Evolutionary conservation across 2,113 vertebrate species (phyloP).

Genomic region (Strix uralensis): DNA sequence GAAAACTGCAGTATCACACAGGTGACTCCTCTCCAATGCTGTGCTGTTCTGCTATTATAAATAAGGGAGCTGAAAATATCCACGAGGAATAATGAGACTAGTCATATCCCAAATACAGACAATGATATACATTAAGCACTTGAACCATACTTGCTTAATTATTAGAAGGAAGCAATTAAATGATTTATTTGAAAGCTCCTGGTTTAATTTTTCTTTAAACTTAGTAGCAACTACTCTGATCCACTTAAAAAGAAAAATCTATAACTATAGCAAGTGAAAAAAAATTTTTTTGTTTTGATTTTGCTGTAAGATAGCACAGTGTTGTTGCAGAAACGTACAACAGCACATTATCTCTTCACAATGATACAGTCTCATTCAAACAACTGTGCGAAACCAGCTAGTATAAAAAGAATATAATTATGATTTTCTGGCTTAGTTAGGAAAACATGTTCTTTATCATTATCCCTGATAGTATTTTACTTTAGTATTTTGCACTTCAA

Average conservation of each 20-base stretch:
- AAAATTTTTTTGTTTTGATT: neutral
- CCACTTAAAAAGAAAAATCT: neutral
- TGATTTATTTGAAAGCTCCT: neutral
- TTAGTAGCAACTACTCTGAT: neutral
- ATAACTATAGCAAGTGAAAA: neutral
- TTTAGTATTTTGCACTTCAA: conserved; percentile 18
- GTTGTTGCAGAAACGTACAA: neutral
- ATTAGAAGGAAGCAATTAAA: neutral
- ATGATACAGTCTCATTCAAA: neutral
- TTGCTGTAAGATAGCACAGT: neutral
- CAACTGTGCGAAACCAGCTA: neutral
- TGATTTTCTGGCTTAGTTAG: neutral
- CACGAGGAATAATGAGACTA: neutral
- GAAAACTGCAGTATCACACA: neutral
- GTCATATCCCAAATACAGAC: neutral
- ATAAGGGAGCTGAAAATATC: neutral
- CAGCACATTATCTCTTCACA: neutral
- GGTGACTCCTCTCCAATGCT: neutral
- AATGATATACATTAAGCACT: neutral
- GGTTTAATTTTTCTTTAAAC: neutral
- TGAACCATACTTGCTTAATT: neutral
- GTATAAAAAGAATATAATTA: conserved; percentile 11
- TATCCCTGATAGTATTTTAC: neutral
- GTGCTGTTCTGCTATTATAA: neutral
- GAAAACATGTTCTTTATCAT: neutral